A percentile compares a stretch with the other conserved stretches of the same genome.
Conservation (phyloP, 2,797 vertebrate genomes). For the Urocyon cinereoargenteus region DNA sequence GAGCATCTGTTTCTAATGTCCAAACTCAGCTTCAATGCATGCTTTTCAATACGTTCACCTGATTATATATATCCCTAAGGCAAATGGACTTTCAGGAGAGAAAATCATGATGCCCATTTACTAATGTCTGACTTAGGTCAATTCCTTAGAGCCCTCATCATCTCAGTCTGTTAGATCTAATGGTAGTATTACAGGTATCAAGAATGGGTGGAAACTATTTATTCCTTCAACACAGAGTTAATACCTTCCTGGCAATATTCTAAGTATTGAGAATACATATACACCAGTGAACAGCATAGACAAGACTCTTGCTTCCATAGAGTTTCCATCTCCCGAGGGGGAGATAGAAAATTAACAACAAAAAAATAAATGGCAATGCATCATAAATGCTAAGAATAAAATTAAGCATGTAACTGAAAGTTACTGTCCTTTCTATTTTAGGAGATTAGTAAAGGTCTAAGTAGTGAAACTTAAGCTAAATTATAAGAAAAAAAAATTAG, state of each 20-base stretch:
- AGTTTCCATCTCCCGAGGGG: background rate
- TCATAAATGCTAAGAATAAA: background rate
- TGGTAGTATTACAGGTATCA: background rate
- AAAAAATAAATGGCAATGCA: background rate
- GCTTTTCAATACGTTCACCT: background rate
- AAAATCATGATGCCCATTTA: background rate
- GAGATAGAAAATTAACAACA: background rate
- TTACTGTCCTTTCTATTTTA: background rate
- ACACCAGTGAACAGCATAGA: background rate
- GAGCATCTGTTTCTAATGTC: background rate
- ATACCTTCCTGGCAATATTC: background rate
- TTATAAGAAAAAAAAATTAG: background rate
- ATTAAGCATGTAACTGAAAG: background rate
- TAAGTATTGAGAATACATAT: background rate
- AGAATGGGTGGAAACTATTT: background rate
- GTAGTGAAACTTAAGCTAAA: background rate
- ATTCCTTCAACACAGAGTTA: background rate
- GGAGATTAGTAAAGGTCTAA: background rate
- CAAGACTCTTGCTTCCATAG: background rate
- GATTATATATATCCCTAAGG: background rate
- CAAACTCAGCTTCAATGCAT: background rate
- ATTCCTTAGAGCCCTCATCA: background rate
- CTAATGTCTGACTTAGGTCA: background rate
- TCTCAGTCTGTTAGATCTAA: background rate
- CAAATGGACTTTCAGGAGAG: background rate